Base-by-base conservation (phyloP, 92 coral and sea anemone species). In the Porites lobata region DNA sequence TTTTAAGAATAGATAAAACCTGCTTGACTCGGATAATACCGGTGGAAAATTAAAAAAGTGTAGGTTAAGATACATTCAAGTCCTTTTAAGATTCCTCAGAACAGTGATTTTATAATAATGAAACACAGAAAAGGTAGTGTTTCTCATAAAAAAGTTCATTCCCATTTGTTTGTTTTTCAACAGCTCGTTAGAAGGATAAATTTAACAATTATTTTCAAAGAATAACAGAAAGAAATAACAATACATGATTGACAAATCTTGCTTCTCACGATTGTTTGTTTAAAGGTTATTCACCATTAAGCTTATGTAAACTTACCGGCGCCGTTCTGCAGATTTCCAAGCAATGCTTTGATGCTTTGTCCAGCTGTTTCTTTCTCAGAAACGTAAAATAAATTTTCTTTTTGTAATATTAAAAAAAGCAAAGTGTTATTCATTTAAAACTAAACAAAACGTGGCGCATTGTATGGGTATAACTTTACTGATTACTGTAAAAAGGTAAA, bases 341-440 rank as follows among this genome's bases (percentile, higher is more conserved):
- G 22, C 68, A 64, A 64, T 64, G 68, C 68, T 19, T 64, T 64
- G 17, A 64, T 64, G 26, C 68, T 19, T 64, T 64, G 4, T 64
- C n/a, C 68, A 64, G 68, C 68, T 64, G 68, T 64, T 17, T 8
- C 68, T 62, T 62, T 62, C 66, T 62, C 66, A 62, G 66, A 62
- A 62, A 2, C 19, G 66, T 18, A 62, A 15, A 58, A 29, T 6
- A 61, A 61, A 15, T 14, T 62, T 15, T 62, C 24, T 18, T 4
- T 62, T 62, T 62, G 65, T 61, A 61, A 1, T 17, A 12, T 61
- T 61, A 7, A 18, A 62, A 15, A 62, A 15, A 14, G n/a, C 0
- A 1, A 7, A 62, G 66, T 62, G 17, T 18, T 62, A 1, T 62
- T 62, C 66, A 62, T 18, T 15, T 6, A 62, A 18, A 62, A 62